Percentiles rank a stretch among this genome's conserved stretches.
Conservation (phyloP, 2,888 invertebrate species). For the Drosophila eohydei region DNA sequence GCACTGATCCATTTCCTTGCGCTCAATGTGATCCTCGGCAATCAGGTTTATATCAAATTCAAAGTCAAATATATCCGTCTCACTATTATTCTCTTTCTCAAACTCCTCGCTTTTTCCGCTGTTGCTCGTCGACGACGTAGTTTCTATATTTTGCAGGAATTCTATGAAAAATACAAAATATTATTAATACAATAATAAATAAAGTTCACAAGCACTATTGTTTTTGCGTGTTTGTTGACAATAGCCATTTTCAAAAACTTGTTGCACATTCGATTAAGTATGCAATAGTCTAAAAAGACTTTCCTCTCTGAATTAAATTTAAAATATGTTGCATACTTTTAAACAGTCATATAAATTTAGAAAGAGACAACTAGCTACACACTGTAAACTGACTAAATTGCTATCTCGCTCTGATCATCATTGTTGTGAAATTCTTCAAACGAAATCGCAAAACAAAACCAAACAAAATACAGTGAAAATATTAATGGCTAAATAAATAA, state of each 20-base stretch:
- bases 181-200: constrained; percentile 41
- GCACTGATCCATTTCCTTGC: constrained; percentile 65
- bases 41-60: constrained; percentile 82
- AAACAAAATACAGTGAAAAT: neutral
- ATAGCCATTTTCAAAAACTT: constrained; percentile 9
- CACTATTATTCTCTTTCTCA: constrained; percentile 66
- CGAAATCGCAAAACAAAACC: constrained; percentile 7
- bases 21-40: constrained; percentile 66
- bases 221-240: constrained; percentile 22
- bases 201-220: neutral
- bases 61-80: constrained; percentile 76
- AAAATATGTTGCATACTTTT: constrained; percentile 55
- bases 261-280: constrained; percentile 9
- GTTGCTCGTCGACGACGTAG: constrained; percentile 68
- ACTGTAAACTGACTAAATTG: neutral
- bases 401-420: constrained; percentile 30
- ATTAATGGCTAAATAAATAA: too few relatives aligned
- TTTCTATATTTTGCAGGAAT: constrained; percentile 80
- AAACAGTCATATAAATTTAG: neutral
- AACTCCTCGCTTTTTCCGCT: constrained; percentile 62
- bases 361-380: constrained; percentile 26
- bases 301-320: neutral
- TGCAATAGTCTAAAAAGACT: neutral
- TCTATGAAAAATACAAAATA: constrained; percentile 62
- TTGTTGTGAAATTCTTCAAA: constrained; percentile 67